Conservation (phyloP, 2,113 vertebrate genomes). For the Phoxinus phoxinus region DNA sequence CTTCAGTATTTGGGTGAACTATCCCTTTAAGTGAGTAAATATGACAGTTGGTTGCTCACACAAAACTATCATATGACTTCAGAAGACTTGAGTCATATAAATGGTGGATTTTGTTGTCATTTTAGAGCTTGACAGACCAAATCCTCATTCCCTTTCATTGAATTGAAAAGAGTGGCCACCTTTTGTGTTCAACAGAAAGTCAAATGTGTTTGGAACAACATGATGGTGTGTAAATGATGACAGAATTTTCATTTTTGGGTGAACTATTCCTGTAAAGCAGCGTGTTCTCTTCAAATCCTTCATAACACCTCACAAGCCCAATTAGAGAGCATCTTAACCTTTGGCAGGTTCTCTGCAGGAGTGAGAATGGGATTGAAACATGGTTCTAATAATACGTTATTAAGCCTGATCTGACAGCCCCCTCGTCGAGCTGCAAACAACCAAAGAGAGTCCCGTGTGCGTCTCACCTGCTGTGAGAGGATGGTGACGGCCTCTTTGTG, state of each 20-base stretch:
- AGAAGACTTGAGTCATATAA: not conserved
- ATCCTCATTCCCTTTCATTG: not conserved
- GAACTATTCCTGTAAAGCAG: not conserved
- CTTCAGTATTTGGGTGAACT: no score
- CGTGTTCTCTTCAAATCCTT: not conserved
- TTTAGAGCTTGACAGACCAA: not conserved
- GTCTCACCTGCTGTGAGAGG: slow-evolving; percentile 92
- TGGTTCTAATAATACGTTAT: not conserved
- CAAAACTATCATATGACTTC: not conserved
- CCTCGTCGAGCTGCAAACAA: not conserved
- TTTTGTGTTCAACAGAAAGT: not conserved
- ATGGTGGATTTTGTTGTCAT: not conserved
- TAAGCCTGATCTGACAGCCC: not conserved
- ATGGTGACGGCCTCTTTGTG: slow-evolving; percentile 99
- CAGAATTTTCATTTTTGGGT: not conserved
- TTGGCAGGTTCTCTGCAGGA: not conserved
- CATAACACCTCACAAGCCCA: not conserved
- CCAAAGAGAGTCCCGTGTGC: not conserved
- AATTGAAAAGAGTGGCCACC: not conserved
- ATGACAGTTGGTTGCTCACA: not conserved
- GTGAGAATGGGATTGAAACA: not conserved
- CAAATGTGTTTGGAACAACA: not conserved
- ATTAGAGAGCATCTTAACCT: not conserved
- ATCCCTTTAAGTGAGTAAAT: not conserved
- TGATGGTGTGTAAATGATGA: not conserved